These are phyloP conservation scores for Cyanoderma ruficeps DNA, from an alignment of 2,113 vertebrate species.

Conservation along the genomic window DNA sequence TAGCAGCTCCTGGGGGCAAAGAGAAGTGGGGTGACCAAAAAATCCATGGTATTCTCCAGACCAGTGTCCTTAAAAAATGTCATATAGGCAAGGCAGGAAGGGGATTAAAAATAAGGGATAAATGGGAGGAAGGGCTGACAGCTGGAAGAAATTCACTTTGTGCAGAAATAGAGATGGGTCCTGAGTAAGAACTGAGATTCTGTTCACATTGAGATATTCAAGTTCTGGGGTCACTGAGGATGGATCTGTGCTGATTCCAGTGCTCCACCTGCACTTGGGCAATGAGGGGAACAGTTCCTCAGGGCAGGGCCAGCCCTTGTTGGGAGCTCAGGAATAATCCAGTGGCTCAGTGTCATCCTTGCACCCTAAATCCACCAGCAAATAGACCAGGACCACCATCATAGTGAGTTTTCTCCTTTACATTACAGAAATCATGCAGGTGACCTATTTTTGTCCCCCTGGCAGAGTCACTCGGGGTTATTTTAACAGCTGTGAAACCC, in stretches of 20 bases:
- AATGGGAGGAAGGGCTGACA: neutral
- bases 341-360: neutral
- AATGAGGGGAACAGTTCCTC: neutral
- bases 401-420: neutral
- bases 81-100: neutral
- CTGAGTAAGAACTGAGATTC: neutral
- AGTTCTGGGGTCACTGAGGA: neutral
- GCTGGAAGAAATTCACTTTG: neutral
- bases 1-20: neutral
- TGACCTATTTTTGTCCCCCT: neutral
- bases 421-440: neutral
- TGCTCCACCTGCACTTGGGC: neutral
- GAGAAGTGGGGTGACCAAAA: neutral
- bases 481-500: neutral
- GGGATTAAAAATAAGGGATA: neutral
- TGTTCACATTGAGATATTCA: neutral
- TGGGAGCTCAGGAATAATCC: neutral
- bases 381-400: neutral
- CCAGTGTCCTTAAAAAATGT: neutral
- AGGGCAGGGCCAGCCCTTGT: neutral
- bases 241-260: neutral
- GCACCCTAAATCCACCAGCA: neutral
- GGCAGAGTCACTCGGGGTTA: neutral
- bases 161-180: neutral
- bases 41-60: neutral